Percentiles rank a stretch among this genome's conserved stretches.
phyloP scores from a whole-genome alignment of 1,140 invertebrate genomes.

The Drosophila kohkoa region DNA sequence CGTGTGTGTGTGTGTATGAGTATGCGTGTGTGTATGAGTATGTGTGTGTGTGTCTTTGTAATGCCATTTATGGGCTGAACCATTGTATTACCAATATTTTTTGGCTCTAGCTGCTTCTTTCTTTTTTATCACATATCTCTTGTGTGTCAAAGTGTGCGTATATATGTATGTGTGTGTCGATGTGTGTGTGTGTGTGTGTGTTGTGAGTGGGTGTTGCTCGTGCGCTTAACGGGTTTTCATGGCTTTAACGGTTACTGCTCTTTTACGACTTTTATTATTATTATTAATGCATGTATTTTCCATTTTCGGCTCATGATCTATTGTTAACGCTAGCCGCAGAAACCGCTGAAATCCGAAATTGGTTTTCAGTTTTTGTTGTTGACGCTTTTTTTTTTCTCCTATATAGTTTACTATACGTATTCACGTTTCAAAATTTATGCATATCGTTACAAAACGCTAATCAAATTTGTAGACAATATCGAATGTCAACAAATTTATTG shows the following conservation, averaged over 20 bases:
- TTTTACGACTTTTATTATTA: slow-evolving; percentile 78
- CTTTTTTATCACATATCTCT: slow-evolving; percentile 51
- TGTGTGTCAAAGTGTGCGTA: not conserved
- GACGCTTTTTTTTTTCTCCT: slow-evolving; percentile 9
- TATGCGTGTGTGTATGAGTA: slow-evolving; percentile 1
- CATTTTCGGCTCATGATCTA: slow-evolving; percentile 72
- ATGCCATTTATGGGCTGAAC: slow-evolving; percentile 69
- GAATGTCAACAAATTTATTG: slow-evolving; percentile 18
- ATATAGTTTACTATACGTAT: not conserved
- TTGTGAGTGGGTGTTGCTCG: slow-evolving; percentile 72
- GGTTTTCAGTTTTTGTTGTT: slow-evolving; percentile 13
- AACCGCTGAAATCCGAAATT: slow-evolving; percentile 30
- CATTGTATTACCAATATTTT: slow-evolving; percentile 78
- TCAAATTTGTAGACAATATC: slow-evolving; percentile 44
- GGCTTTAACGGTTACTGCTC: slow-evolving; percentile 78
- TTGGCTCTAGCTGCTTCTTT: slow-evolving; percentile 49
- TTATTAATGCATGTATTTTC: slow-evolving; percentile 77
- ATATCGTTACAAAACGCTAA: slow-evolving; percentile 30
- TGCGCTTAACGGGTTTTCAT: slow-evolving; percentile 79
- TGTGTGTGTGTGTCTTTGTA: slow-evolving; percentile 30
- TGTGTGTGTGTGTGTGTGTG: slow-evolving; percentile 13
- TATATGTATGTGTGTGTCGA: not conserved
- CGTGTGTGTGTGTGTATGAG: slow-evolving; percentile 9
- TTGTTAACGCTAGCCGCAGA: slow-evolving; percentile 49
- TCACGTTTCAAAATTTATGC: slow-evolving; percentile 41